Conservation (phyloP, 2,113 vertebrate species). For the Archocentrus centrarchus region DNA sequence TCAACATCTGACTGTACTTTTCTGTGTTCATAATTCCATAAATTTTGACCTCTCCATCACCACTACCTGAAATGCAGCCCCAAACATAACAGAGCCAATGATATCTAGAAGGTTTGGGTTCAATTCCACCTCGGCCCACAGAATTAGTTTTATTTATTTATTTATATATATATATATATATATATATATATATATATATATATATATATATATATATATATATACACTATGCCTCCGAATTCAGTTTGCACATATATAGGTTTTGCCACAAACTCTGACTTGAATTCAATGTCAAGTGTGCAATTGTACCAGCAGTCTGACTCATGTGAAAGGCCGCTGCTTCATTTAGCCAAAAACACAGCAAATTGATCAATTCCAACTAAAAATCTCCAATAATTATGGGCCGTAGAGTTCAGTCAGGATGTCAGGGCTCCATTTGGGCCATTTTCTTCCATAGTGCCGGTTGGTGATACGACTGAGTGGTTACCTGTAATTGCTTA, state of each 20-base stretch:
- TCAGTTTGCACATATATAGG: neutral
- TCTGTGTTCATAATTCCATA: too few species aligned
- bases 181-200: too few species aligned
- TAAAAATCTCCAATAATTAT: conserved; percentile 12
- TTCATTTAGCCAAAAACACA: neutral
- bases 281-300: neutral
- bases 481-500: conserved; percentile 5
- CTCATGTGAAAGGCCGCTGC: neutral
- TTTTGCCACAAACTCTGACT: too few species aligned
- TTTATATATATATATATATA: too few species aligned
- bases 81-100: too few species aligned
- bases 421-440: conserved; percentile 25
- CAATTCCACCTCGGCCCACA: too few species aligned
- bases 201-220: accelerated
- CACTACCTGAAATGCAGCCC: too few species aligned
- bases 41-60: too few species aligned
- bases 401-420: neutral
- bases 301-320: neutral
- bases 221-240: neutral
- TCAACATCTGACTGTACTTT: too few species aligned
- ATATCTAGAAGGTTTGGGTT: too few species aligned
- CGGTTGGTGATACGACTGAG: neutral
- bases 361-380: neutral
- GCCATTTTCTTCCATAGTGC: conserved; percentile 13
- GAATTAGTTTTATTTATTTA: too few species aligned